Base-by-base conservation (phyloP, 2,797 vertebrate species). In the Epinephelus coioides region DNA sequence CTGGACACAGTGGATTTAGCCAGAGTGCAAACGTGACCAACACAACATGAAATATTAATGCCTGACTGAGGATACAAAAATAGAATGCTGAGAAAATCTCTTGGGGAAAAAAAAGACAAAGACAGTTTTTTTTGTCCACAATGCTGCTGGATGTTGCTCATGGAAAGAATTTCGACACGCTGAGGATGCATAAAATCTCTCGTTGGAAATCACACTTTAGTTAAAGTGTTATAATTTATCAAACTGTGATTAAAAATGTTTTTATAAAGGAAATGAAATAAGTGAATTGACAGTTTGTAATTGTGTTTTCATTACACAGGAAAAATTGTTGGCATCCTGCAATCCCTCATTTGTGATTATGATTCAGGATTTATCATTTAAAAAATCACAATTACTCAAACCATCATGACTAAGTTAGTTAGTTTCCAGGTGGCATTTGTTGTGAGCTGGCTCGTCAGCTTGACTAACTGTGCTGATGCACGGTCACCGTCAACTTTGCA, bases 21-120 rank as follows among this genome's bases (percentile, higher is more conserved):
- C 78, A 72, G 68, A 79, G 69, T 81, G 78, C 78, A 85, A 89
- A 85, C 59, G 56, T 79, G 80, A 85, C 76, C 74, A 81, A 88
- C 85, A 68, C 56, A 76, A 82, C 68, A 85, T 93, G 85, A 88
- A 93, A 92, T 91, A 93, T 93, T 89, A 83, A 94, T 85, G 90
- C 76, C 64, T 44, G 64, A 40, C 72, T 71, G 73, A 78, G 78
- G 83, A 67, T 84, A 55, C 62, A 86, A 88, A 94, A 93, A 94
- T 91, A 93, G 88, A 91, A 69, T 13, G 23, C 72, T 68, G 53
- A 44, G 76, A 80, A 73, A 82, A 84, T 88, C 84, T 92, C 82
- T 73, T 46, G 47, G 69, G 76, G 49, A 44, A 49, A 55, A 65
- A 81, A 70, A 66, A 68, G 66, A 84, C 59, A 83, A 77, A 89